Conservation (phyloP, 2,797 vertebrate species). For the Pogoniulus pusillus region DNA sequence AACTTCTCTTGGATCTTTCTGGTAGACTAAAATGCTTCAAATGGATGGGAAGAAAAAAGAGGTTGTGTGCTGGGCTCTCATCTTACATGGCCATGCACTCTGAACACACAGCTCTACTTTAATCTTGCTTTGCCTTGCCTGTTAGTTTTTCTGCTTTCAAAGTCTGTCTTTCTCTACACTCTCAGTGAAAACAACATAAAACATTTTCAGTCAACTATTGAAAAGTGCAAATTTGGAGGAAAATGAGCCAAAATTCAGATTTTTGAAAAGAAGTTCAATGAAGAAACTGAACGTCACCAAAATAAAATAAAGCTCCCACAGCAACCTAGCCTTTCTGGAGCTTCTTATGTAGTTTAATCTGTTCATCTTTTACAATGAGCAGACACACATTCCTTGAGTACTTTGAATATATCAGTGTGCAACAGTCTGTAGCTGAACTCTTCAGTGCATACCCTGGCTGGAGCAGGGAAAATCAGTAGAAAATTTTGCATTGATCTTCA, state of each 20-base stretch:
- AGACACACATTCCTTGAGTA: background rate
- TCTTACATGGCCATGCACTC: accelerated
- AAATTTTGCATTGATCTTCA: background rate
- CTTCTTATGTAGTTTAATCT: background rate
- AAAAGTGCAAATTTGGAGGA: background rate
- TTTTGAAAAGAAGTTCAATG: background rate
- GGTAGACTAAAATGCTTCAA: background rate
- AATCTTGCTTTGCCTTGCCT: background rate
- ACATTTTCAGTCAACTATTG: background rate
- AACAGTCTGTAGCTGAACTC: background rate
- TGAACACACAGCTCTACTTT: background rate
- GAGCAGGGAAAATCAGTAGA: background rate
- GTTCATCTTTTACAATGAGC: background rate
- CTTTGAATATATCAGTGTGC: background rate
- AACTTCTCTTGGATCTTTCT: background rate
- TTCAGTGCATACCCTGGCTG: background rate
- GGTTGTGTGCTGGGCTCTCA: background rate
- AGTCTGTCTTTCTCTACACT: background rate
- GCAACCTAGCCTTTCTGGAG: background rate
- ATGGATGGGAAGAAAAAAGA: background rate
- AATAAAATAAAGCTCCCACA: background rate
- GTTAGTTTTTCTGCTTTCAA: background rate
- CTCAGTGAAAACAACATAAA: background rate
- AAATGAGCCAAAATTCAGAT: background rate
- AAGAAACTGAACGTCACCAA: background rate